These are phyloP conservation scores for Hippotragus niger DNA, from an alignment of 2,113 vertebrate species.

Conservation along the genomic window DNA sequence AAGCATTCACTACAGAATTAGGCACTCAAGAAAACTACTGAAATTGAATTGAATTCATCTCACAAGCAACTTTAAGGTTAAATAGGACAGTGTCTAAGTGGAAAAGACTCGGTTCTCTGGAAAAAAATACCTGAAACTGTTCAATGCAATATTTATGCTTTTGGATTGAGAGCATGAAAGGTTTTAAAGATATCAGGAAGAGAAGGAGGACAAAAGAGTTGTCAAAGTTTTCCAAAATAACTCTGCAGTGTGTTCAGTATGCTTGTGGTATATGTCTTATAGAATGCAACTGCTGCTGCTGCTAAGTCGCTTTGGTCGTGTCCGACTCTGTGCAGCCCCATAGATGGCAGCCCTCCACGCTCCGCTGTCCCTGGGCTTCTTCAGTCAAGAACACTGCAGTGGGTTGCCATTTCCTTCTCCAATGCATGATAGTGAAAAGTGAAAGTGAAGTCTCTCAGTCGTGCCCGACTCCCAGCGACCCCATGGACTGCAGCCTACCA, in stretches of 20 bases:
- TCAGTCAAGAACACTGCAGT: too few relatives aligned
- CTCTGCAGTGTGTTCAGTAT: not conserved
- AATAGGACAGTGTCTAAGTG: not conserved
- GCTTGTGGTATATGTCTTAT: not conserved
- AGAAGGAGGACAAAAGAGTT: not conserved
- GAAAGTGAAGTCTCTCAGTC: too few relatives aligned
- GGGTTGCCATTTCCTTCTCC: too few relatives aligned
- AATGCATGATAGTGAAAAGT: too few relatives aligned
- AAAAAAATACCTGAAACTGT: not conserved
- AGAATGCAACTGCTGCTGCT: not conserved
- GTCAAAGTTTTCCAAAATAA: not conserved
- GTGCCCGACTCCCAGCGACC: rapidly evolving
- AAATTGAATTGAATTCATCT: not conserved
- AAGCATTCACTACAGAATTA: not conserved
- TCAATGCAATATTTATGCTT: not conserved
- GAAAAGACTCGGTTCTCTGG: not conserved
- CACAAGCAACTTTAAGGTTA: not conserved
- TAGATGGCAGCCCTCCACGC: too few relatives aligned
- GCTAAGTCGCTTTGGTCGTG: rapidly evolving
- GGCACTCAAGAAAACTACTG: not conserved
- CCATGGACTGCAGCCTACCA: too few relatives aligned
- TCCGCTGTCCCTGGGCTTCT: too few relatives aligned
- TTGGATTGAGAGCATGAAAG: not conserved
- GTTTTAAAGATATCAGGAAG: not conserved
- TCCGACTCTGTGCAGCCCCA: too few relatives aligned